These are phyloP conservation scores for Alloscopus bannaensis DNA, from an alignment of 2,888 invertebrate genomes.

Conservation along the genomic window DNA sequence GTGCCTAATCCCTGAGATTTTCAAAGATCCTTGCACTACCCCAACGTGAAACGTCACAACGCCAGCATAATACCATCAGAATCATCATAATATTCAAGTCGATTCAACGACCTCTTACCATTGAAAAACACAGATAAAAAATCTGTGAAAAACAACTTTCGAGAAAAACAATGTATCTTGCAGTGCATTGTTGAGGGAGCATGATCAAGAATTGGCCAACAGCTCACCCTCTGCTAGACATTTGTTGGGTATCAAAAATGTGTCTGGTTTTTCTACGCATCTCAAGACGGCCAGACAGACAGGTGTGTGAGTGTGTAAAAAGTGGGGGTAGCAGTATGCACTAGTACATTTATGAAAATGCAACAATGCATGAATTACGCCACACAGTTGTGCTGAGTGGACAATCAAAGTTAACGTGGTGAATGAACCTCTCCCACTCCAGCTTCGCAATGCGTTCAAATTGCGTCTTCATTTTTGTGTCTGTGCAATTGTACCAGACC, in stretches of 20 bases:
- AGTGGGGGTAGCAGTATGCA: not conserved
- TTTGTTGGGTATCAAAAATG: no score
- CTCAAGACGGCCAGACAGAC: slow-evolving; percentile 37
- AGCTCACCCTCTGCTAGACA: no score
- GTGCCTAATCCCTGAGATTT: not conserved
- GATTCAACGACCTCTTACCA: slow-evolving; percentile 53
- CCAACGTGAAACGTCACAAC: no score
- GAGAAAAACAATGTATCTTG: slow-evolving; percentile 53
- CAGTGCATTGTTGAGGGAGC: slow-evolving; percentile 2
- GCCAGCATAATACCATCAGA: no score
- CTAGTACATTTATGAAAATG: no score
- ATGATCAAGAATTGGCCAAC: not conserved
- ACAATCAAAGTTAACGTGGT: no score
- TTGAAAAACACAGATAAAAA: slow-evolving; percentile 35
- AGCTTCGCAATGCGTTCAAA: no score
- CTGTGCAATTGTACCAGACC: no score
- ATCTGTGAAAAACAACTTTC: slow-evolving; percentile 47
- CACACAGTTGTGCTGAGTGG: no score
- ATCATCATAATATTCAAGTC: slow-evolving; percentile 12
- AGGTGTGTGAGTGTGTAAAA: slow-evolving; percentile 8
- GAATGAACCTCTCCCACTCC: no score
- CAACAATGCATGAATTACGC: no score
- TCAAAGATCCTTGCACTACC: slow-evolving; percentile 27
- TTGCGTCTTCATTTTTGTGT: no score
- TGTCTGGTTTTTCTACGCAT: not conserved